Conservation (phyloP, 2,113 vertebrate genomes). For the Chlamydotis undulata region DNA sequence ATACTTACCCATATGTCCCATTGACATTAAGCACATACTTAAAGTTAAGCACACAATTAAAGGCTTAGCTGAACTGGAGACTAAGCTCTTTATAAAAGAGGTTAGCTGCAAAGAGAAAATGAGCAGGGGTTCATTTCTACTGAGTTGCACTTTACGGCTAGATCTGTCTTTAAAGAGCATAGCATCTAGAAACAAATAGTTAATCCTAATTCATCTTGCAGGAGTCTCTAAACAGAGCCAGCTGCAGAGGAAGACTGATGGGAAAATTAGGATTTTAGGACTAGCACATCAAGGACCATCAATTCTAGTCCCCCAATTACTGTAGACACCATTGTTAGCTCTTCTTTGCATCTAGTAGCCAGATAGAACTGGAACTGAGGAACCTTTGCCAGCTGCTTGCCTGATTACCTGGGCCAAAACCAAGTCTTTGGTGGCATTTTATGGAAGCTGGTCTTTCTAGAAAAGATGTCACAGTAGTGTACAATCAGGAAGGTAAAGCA, state of each 20-base stretch:
- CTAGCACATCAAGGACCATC: neutral
- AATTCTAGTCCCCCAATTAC: neutral
- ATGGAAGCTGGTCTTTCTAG: neutral
- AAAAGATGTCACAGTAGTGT: neutral
- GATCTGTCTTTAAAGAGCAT: conserved; percentile 8
- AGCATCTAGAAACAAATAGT: neutral
- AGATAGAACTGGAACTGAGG: neutral
- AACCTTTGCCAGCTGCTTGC: neutral
- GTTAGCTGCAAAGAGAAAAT: conserved; percentile 34
- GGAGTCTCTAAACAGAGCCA: neutral
- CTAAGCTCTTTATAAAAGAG: conserved; percentile 29
- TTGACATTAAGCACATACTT: conserved; percentile 57
- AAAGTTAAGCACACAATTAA: conserved; percentile 60
- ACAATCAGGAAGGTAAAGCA: neutral
- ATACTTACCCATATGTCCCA: conserved; percentile 41
- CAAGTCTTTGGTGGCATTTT: neutral
- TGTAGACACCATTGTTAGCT: neutral
- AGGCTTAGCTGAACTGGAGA: conserved; percentile 35
- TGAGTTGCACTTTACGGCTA: neutral
- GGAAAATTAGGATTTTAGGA: conserved; percentile 3
- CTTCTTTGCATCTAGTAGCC: neutral
- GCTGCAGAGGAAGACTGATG: conserved; percentile 1
- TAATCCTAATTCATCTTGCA: conserved; percentile 33
- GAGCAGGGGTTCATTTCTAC: conserved; percentile 1
- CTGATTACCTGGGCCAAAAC: neutral